Evolutionary conservation across 2,888 invertebrate genomes (phyloP).

Genomic region (Taphrorychus bicolor): DNA sequence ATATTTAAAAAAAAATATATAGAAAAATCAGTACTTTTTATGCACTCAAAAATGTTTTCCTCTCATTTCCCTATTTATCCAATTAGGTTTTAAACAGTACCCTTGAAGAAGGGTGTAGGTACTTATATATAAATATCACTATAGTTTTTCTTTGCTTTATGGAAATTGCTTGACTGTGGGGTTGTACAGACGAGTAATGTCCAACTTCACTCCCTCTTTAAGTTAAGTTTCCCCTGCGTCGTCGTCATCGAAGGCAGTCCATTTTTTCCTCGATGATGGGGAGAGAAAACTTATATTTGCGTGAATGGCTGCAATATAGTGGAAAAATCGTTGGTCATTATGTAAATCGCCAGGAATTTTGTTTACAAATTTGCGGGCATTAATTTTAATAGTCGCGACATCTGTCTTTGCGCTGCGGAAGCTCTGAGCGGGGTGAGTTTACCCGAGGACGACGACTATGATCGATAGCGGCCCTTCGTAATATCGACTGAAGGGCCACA

Average conservation of each 20-base stretch:
- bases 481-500: conserved; percentile 36
- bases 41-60: no score
- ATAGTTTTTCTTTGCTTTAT: no score
- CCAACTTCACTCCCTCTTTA: no score
- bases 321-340: conserved; percentile 51
- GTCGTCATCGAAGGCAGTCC: conserved; percentile 26
- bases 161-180: no score
- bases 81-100: no score
- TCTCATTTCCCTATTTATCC: no score
- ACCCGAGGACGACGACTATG: conserved; percentile 23
- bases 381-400: conserved; percentile 52
- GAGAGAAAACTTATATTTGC: conserved; percentile 42
- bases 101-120: no score
- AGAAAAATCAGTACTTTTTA: no score
- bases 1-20: no score
- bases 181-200: no score
- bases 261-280: conserved; percentile 33
- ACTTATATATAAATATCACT: no score
- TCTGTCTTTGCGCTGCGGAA: conserved; percentile 46
- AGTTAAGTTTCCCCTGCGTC: no score
- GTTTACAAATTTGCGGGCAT: conserved; percentile 50
- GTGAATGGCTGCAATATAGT: conserved; percentile 43
- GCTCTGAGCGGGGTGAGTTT: conserved; percentile 31
- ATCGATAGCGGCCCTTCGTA: conserved; percentile 35
- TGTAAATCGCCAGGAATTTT: conserved; percentile 51